phyloP scores from a whole-genome alignment of 2,888 invertebrate species.

The Aleiodes alternator region DNA sequence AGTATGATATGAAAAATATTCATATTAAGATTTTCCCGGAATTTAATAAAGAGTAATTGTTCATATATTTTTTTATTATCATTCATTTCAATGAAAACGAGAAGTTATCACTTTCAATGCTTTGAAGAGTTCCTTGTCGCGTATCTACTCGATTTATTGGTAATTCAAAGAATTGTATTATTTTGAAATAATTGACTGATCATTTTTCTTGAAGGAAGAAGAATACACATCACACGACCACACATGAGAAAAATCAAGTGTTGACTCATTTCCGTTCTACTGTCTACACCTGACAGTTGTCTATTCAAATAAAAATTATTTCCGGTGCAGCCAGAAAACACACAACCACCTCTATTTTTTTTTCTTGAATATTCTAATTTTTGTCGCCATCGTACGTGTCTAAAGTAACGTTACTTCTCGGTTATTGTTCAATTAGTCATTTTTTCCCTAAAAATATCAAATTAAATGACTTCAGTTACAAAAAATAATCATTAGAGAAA shows the following conservation, averaged over 20 bases:
- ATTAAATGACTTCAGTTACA: neutral
- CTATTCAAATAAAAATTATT: conserved; percentile 4
- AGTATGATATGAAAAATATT: no score
- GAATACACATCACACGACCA: neutral
- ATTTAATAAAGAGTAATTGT: neutral
- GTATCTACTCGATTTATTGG: neutral
- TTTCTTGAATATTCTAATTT: neutral
- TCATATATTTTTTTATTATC: neutral
- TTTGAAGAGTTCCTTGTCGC: no score
- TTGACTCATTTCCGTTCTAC: conserved; percentile 16
- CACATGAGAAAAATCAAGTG: conserved; percentile 1
- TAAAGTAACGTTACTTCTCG: neutral
- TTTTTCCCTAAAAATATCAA: neutral
- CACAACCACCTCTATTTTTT: neutral
- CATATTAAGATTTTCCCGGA: no score
- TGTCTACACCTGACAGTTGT: conserved; percentile 7
- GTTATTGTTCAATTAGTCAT: neutral
- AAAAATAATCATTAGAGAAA: neutral
- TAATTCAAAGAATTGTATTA: neutral
- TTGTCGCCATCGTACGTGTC: neutral
- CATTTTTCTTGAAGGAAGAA: neutral
- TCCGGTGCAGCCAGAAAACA: conserved; percentile 20
- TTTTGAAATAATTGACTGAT: no score
- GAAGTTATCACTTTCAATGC: neutral
- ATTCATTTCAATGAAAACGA: neutral